These are phyloP conservation scores for Hirundichthys speculiger DNA, from an alignment of 2,113 vertebrate species.

Conservation along the genomic window DNA sequence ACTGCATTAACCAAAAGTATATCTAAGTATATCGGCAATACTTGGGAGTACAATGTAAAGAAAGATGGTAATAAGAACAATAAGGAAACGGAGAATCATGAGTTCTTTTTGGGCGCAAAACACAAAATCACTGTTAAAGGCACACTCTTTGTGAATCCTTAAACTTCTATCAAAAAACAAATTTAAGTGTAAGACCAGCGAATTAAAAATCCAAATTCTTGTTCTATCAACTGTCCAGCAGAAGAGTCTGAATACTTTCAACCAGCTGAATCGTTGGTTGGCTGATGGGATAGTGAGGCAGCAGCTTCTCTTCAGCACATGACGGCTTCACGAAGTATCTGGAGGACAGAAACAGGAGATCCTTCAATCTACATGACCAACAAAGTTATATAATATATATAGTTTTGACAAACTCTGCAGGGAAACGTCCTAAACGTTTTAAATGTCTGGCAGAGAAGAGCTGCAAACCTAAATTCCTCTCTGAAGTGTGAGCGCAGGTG, in stretches of 20 bases:
- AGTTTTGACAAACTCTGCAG: too few species aligned
- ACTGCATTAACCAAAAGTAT: too few species aligned
- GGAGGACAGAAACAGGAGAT: neutral
- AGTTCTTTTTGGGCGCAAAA: too few species aligned
- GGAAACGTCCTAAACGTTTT: too few species aligned
- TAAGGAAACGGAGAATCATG: too few species aligned
- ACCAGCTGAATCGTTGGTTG: slow-evolving; percentile 65
- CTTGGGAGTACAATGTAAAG: too few species aligned
- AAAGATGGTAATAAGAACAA: too few species aligned
- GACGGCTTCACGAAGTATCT: slow-evolving; percentile 82
- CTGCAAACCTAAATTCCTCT: slow-evolving; percentile 82
- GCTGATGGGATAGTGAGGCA: slow-evolving; percentile 78
- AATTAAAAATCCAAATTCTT: neutral
- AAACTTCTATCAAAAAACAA: neutral
- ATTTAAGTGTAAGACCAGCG: neutral
- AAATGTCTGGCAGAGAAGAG: neutral
- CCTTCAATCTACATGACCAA: too few species aligned
- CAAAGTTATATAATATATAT: too few species aligned
- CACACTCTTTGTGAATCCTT: slow-evolving; percentile 10
- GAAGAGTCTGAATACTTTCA: slow-evolving; percentile 67
- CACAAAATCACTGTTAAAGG: slow-evolving; percentile 14
- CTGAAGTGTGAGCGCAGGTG: slow-evolving; percentile 71
- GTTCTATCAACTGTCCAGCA: slow-evolving; percentile 56
- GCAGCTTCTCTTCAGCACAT: slow-evolving; percentile 71
- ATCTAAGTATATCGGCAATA: too few species aligned